phyloP scores from a whole-genome alignment of 2,888 invertebrate species.

The Tridacna crocea region DNA sequence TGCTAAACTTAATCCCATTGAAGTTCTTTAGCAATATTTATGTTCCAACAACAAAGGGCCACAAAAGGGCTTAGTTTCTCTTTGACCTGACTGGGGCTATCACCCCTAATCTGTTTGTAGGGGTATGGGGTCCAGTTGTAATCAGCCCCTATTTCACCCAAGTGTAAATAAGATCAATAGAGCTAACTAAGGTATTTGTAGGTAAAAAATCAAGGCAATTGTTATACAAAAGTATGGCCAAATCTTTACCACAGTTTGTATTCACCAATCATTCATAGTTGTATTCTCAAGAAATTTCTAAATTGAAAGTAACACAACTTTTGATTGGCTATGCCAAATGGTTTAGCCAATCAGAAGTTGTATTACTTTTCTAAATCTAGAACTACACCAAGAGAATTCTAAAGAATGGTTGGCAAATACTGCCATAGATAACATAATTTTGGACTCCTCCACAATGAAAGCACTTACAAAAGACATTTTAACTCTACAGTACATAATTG shows the following conservation, averaged over 20 bases:
- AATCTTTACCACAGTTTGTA: neutral
- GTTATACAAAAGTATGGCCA: slow-evolving; percentile 1
- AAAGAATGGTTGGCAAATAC: too few relatives aligned
- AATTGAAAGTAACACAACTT: too few relatives aligned
- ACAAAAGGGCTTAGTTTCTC: neutral
- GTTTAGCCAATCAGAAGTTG: too few relatives aligned
- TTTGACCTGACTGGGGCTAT: slow-evolving; percentile 4
- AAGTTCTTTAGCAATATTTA: slow-evolving; percentile 14
- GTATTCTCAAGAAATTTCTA: too few relatives aligned
- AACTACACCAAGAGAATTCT: too few relatives aligned
- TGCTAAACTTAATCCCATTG: slow-evolving; percentile 8
- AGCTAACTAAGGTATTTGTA: slow-evolving; percentile 8
- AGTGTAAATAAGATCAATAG: slow-evolving; percentile 20
- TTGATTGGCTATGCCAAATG: too few relatives aligned
- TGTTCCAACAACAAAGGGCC: slow-evolving; percentile 14
- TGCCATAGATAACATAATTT: too few relatives aligned
- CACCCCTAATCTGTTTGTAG: slow-evolving; percentile 28
- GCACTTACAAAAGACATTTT: too few relatives aligned
- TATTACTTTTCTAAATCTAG: too few relatives aligned
- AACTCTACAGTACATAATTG: too few relatives aligned
- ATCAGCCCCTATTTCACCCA: neutral
- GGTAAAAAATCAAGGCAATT: slow-evolving; percentile 9
- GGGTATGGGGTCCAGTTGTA: slow-evolving; percentile 16
- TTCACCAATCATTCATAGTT: too few relatives aligned
- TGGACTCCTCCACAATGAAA: too few relatives aligned